A percentile compares a stretch with the other conserved stretches of the same genome.
These are phyloP conservation scores for Malachius bipustulatus DNA, from an alignment of 2,888 invertebrate species.

Conservation along the genomic window DNA sequence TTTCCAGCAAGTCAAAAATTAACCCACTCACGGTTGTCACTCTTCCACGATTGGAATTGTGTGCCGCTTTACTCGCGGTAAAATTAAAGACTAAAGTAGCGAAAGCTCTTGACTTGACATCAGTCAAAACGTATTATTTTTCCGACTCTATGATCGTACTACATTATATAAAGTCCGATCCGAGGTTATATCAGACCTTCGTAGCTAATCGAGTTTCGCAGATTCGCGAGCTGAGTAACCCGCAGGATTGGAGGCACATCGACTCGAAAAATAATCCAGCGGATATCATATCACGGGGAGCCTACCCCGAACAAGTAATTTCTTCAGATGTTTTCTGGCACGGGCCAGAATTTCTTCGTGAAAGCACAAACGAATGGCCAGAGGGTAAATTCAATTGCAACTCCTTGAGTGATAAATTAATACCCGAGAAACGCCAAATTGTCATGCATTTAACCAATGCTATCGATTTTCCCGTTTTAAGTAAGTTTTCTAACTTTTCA, in stretches of 20 bases:
- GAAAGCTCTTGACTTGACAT: neutral
- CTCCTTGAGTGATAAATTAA: neutral
- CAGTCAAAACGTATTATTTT: neutral
- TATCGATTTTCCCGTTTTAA: too few relatives aligned
- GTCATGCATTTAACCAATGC: too few relatives aligned
- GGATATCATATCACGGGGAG: neutral
- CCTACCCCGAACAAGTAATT: too few relatives aligned
- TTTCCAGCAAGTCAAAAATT: too few relatives aligned
- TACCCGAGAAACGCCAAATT: too few relatives aligned
- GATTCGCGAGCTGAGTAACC: neutral
- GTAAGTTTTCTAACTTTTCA: neutral
- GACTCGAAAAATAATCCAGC: neutral
- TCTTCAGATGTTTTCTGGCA: too few relatives aligned
- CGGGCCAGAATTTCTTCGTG: too few relatives aligned
- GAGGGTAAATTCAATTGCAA: too few relatives aligned
- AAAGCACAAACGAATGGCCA: too few relatives aligned
- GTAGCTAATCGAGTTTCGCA: neutral
- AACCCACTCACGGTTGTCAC: too few relatives aligned
- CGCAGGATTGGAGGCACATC: neutral
- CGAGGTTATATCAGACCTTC: neutral
- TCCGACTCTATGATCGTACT: conserved; percentile 2
- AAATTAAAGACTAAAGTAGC: neutral
- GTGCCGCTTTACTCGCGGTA: neutral
- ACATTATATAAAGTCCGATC: neutral
- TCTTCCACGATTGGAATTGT: neutral